A percentile compares a stretch with the other conserved stretches of the same genome.
phyloP scores from a whole-genome alignment of 2,113 vertebrate species.

The Rhadina sibilatrix region DNA sequence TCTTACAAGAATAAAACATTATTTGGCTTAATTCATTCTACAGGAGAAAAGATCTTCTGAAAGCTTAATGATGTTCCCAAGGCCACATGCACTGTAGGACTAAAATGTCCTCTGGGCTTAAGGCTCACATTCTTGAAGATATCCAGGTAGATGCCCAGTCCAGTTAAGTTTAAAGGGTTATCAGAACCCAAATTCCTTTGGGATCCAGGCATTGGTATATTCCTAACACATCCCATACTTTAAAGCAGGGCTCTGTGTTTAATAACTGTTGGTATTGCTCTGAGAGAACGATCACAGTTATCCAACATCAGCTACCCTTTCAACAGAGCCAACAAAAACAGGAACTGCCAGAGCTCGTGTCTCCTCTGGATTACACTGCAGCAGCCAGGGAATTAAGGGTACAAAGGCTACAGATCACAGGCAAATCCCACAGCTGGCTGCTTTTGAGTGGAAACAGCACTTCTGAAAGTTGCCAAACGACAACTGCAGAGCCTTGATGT shows the following conservation, averaged over 20 bases:
- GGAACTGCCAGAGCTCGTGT: neutral
- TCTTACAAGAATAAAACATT: slow-evolving; percentile 32
- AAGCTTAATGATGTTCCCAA: neutral
- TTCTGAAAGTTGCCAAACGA: neutral
- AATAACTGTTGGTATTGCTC: neutral
- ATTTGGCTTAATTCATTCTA: neutral
- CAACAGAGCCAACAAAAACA: neutral
- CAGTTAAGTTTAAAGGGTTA: neutral
- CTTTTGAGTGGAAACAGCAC: neutral
- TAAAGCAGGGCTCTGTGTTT: neutral
- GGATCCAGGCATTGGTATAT: neutral
- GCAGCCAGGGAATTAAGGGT: neutral
- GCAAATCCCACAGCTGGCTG: neutral
- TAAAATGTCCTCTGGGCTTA: neutral
- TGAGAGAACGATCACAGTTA: neutral
- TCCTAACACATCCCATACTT: neutral
- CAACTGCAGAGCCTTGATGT: neutral
- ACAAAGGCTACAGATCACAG: neutral
- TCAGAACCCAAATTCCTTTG: neutral
- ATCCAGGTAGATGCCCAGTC: neutral
- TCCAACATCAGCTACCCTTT: neutral
- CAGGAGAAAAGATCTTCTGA: neutral
- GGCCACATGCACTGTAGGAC: neutral
- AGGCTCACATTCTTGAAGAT: neutral
- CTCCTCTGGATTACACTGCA: neutral